Evolutionary conservation across 2,888 invertebrate species (phyloP), one percentile per base, ranked within the genome.

Genomic region (Helicoverpa assulta): DNA sequence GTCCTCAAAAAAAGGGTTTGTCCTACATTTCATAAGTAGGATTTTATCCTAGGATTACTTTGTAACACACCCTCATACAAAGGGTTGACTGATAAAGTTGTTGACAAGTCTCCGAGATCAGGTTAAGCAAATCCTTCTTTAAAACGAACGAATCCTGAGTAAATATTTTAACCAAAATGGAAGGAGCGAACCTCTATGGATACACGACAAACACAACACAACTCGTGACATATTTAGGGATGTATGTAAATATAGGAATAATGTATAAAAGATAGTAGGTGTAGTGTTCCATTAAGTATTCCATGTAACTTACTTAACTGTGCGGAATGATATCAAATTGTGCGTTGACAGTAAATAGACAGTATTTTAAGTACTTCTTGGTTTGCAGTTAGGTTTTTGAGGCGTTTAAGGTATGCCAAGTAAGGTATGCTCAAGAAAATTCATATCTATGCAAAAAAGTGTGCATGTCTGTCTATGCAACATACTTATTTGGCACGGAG

Each of bases 51-150:
- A 18, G 47, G 65, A 71, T 74, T 59, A 51, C 51, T 51, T 16
- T 43, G 52, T 40, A 33, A 51, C 55, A 5, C n/a, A 50, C 67
- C 62, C 50, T 12, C 26, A 43, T n/a, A 33, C 40, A 54, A 60
- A 50, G 55, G 43, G 74, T 64, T 61, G 33, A 50, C 59, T 57
- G 50, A 74, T 74, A 61, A 68, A 58, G 40, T 58, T 79, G 76
- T 65, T 77, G 70, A 55, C 40, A 59, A 59, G 14, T 43, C 7
- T 40, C 57, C 4, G 26, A 70, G 61, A 79, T 51, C 61, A 59
- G 76, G 66, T 75, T 77, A 75, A 59, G 66, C 43, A 61, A 59
- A 78, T 52, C 12, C 52, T 18, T 52, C n/a, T 26, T 55, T 26
- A 61, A 64, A 60, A 47, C 7, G 37, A 60, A 47, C 7, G 37